phyloP scores from a whole-genome alignment of 2,888 invertebrate species.

The Drosophila heteroneura region DNA sequence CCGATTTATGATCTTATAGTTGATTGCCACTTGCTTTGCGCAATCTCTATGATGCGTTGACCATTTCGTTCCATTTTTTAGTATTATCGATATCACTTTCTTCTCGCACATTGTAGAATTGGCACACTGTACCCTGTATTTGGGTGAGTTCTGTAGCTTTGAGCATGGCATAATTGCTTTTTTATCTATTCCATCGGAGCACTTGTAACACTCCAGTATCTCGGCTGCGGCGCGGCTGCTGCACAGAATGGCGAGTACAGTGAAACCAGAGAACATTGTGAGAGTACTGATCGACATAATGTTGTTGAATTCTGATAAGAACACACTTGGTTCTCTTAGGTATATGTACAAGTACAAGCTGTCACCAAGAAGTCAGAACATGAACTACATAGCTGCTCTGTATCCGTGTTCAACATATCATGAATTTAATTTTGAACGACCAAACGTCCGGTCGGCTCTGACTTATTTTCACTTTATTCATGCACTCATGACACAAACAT shows the following conservation, averaged over 20 bases:
- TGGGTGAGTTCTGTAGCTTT: not conserved
- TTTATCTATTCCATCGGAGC: not conserved
- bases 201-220: constrained; percentile 37
- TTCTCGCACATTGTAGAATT: constrained; percentile 62
- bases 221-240: constrained; percentile 12
- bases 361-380: constrained; percentile 37
- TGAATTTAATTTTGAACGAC: constrained; percentile 16
- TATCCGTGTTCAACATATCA: constrained; percentile 32
- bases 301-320: constrained; percentile 16
- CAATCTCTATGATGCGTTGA: constrained; percentile 30
- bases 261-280: constrained; percentile 15
- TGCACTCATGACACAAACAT: not conserved
- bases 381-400: constrained; percentile 31
- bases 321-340: constrained; percentile 12
- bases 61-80: constrained; percentile 16
- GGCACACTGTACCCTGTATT: constrained; percentile 28
- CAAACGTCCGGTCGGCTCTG: constrained; percentile 11
- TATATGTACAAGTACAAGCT: constrained; percentile 19
- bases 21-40: constrained; percentile 38
- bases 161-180: constrained; percentile 23
- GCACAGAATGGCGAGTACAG: constrained; percentile 15
- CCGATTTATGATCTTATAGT: accelerated
- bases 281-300: constrained; percentile 20
- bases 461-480: not conserved
- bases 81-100: not conserved